Evolutionary conservation across 2,113 vertebrate genomes (phyloP), one percentile per base, ranked within the genome.

Genomic region (Ophiodon elongatus): DNA sequence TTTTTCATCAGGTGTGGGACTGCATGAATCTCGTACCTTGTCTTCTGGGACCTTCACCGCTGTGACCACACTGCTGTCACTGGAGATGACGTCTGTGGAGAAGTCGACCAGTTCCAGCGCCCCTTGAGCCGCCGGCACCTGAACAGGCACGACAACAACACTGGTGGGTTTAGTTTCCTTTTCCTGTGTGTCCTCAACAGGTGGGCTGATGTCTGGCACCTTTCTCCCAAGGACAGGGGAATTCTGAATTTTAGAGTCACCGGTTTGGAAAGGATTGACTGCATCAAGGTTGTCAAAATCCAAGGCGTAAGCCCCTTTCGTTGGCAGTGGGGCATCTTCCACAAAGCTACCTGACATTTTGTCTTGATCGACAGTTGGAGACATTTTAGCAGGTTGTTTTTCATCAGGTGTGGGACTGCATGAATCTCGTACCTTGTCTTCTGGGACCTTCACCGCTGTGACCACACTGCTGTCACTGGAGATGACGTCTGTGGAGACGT

Each of bases 381-480:
- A 67, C 0, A 4, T 29, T 1, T 41, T 2, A 43, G 56, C 35
- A 17, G 74, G 15, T 19, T 4, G 74, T 25, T 85, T 77, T 35
- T 82, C 79, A 25, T 89, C 85, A 11, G 73, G 80, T 0, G 73
- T 65, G 6, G 50, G 71, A 3, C 62, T 3, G 21, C 10, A 74
- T 0, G 70, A 85, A 59, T 87, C 66, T 0, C 71, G 29, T 2
- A 85, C 82, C 33, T 76, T 85, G 0, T 21, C 50, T 1, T 6
- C 39, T 6, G 67, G 64, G 39, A 75, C 45, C 35, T 79, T 91
- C 2, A 64, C 15, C 71, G 92, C 85, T 0, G 91, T 92, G 69
- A 95, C 86, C 52, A 95, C 93, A 0, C 94, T 94, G 83, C 92
- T 94, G 9, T 95, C 94, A 17, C 89, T 85, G 66, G 93, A 94